phyloP scores from a whole-genome alignment of 2,888 invertebrate genomes.

The Oscheius sp. region DNA sequence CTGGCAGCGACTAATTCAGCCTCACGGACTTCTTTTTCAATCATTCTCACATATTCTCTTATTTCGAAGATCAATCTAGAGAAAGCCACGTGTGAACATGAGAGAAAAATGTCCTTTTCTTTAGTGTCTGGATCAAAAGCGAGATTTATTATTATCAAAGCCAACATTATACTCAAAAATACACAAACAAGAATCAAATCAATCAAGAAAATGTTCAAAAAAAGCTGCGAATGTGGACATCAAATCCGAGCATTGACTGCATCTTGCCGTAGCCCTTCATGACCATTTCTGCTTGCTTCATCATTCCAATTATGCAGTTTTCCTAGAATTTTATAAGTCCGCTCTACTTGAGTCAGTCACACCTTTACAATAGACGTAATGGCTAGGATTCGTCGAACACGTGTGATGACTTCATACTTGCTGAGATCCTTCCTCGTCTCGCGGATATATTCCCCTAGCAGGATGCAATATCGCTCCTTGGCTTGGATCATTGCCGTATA shows the following conservation, averaged over 20 bases:
- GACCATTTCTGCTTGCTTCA: conserved; percentile 9
- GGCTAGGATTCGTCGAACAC: not conserved
- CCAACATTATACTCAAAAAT: too few species aligned
- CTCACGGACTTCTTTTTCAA: too few species aligned
- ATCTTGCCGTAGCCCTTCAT: conserved; percentile 5
- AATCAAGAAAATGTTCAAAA: too few species aligned
- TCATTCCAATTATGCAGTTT: not conserved
- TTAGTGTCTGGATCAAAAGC: too few species aligned
- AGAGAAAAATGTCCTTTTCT: too few species aligned
- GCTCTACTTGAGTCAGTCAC: not conserved
- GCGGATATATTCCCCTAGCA: conserved; percentile 2
- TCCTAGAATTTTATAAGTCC: not conserved
- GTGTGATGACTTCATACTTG: not conserved
- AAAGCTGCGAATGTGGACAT: not conserved
- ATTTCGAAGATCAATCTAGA: too few species aligned
- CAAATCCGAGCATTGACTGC: not conserved
- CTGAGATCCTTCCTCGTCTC: not conserved
- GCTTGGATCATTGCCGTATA: not conserved
- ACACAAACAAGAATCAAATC: too few species aligned
- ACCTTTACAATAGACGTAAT: conserved; percentile 1
- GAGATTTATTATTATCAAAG: too few species aligned
- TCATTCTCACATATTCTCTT: too few species aligned
- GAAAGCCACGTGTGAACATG: too few species aligned
- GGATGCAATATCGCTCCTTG: conserved; percentile 4
- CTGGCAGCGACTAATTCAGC: too few species aligned